Percentiles rank a stretch among this genome's conserved stretches.
Evolutionary conservation across 2,888 invertebrate genomes (phyloP).

Genomic region (Chrysolina oricalcia): DNA sequence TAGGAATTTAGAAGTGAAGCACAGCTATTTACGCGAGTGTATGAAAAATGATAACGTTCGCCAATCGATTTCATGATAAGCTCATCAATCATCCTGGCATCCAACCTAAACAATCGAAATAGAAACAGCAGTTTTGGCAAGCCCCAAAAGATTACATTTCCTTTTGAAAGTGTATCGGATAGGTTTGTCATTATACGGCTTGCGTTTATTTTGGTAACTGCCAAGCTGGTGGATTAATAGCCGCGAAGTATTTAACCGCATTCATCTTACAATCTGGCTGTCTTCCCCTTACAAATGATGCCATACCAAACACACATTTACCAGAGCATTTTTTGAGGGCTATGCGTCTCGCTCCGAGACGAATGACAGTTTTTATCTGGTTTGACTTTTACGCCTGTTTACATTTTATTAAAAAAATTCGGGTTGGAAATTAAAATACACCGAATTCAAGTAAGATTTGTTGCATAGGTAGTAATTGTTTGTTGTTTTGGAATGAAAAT

Average conservation of each 20-base stretch:
- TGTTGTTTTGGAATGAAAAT: background rate
- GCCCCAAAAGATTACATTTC: conserved; percentile 28
- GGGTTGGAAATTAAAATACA: conserved; percentile 9
- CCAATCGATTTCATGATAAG: conserved; percentile 19
- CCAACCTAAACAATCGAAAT: conserved; percentile 37
- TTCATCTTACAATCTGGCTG: conserved; percentile 66
- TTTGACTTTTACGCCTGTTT: conserved; percentile 5
- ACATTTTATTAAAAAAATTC: background rate
- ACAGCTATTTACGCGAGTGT: background rate
- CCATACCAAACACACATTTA: conserved; percentile 59
- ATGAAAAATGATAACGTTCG: conserved; percentile 18
- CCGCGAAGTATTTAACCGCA: conserved; percentile 68
- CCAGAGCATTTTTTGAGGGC: conserved; percentile 56
- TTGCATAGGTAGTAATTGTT: background rate
- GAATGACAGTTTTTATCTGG: conserved; percentile 38
- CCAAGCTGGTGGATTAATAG: conserved; percentile 68
- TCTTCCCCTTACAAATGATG: conserved; percentile 68
- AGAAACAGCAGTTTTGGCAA: conserved; percentile 36
- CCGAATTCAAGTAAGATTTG: background rate
- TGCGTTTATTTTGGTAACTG: conserved; percentile 67
- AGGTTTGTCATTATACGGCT: conserved; percentile 50
- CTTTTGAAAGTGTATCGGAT: conserved; percentile 42
- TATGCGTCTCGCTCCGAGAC: conserved; percentile 16
- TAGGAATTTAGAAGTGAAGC: background rate
- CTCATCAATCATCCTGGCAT: conserved; percentile 36